A percentile compares a stretch with the other conserved stretches of the same genome.
These are phyloP conservation scores for Aporophyla nigra DNA, from an alignment of 2,888 invertebrate genomes.

Conservation along the genomic window DNA sequence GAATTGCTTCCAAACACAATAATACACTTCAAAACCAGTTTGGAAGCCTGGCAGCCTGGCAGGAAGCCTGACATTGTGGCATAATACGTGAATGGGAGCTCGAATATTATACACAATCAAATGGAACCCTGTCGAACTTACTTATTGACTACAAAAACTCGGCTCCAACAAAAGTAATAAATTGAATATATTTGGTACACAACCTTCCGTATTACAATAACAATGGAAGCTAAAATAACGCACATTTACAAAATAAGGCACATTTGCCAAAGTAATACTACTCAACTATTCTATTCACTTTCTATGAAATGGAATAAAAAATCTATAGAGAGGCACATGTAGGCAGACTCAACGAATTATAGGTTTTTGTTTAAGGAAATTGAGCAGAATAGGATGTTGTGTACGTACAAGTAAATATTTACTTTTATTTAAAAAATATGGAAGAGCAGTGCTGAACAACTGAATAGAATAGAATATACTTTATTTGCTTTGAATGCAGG, in stretches of 20 bases:
- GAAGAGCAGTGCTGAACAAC: no score
- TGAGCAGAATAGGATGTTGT: conserved; percentile 8
- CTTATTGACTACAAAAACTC: conserved; percentile 55
- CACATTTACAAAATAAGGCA: conserved; percentile 42
- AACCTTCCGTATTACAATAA: conserved; percentile 63
- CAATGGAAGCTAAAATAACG: conserved; percentile 54
- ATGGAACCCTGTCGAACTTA: conserved; percentile 42
- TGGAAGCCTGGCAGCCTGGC: neutral
- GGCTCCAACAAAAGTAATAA: conserved; percentile 61
- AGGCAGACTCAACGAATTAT: conserved; percentile 12
- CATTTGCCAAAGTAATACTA: conserved; percentile 48
- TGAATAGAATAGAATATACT: no score
- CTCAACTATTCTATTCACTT: conserved; percentile 59
- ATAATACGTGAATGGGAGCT: conserved; percentile 21
- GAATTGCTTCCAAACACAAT: conserved; percentile 11
- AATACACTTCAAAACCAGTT: conserved; percentile 19
- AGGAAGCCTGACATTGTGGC: conserved; percentile 10
- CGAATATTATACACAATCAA: conserved; percentile 51
- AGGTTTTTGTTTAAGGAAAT: conserved; percentile 31
- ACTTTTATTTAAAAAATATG: neutral
- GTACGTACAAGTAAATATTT: neutral
- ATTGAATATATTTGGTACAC: conserved; percentile 61
- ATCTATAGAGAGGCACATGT: conserved; percentile 29
- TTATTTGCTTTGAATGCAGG: no score
- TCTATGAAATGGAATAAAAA: conserved; percentile 57